These are phyloP conservation scores for Lophotis ruficrista DNA, from an alignment of 2,113 vertebrate species.

Conservation along the genomic window DNA sequence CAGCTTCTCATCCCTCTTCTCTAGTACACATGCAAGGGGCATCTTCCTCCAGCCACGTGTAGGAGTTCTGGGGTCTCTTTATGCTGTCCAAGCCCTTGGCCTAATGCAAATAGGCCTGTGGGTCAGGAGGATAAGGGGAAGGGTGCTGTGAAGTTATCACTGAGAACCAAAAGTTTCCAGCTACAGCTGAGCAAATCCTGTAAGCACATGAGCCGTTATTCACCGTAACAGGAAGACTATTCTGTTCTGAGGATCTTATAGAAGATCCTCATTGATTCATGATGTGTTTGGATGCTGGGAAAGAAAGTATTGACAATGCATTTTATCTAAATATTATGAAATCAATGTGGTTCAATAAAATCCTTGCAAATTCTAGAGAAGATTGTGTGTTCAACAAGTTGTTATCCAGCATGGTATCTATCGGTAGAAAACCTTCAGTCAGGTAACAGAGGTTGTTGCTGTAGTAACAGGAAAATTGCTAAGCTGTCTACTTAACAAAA, in stretches of 20 bases:
- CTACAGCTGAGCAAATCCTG: neutral
- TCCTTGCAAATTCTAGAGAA: neutral
- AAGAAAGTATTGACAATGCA: neutral
- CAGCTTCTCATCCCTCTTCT: neutral
- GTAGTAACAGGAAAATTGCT: neutral
- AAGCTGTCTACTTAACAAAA: neutral
- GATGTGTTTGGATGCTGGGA: neutral
- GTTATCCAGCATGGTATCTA: neutral
- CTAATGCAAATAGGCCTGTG: neutral
- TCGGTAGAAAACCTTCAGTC: neutral
- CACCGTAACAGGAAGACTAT: neutral
- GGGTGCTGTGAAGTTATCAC: neutral
- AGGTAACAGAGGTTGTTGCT: neutral
- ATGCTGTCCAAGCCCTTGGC: neutral
- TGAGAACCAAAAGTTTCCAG: neutral
- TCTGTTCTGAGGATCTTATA: accelerated
- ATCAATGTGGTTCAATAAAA: neutral
- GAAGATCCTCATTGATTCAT: accelerated
- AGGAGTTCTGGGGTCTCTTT: neutral
- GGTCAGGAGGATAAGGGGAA: neutral
- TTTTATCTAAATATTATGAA: neutral
- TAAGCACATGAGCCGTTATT: accelerated
- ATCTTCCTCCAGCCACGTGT: neutral
- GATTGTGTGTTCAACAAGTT: neutral
- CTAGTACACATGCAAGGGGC: accelerated